phyloP scores from a whole-genome alignment of 2,113 vertebrate species.

The Pontoporia blainvillei region DNA sequence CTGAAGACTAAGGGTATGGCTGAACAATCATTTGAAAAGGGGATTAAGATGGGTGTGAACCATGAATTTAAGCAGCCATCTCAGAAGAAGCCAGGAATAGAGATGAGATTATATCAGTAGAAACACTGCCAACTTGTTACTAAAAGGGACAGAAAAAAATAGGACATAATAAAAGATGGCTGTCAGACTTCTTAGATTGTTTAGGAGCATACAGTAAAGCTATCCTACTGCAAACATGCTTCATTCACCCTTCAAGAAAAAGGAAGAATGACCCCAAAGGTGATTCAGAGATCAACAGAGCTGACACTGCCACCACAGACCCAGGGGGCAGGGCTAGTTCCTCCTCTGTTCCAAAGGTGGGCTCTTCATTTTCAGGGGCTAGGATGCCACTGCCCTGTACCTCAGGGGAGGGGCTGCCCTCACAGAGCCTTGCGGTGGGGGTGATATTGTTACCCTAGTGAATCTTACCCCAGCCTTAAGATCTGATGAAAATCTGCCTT shows the following conservation, averaged over 20 bases:
- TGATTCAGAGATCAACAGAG: background rate
- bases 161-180: background rate
- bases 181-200: background rate
- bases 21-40: background rate
- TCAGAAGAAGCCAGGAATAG: background rate
- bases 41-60: background rate
- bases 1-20: background rate
- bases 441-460: accelerated
- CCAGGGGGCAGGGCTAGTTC: background rate
- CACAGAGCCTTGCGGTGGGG: background rate
- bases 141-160: background rate
- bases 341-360: background rate
- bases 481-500: background rate
- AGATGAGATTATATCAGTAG: background rate
- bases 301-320: background rate
- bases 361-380: background rate
- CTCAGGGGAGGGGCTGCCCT: background rate
- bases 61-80: background rate
- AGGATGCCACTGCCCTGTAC: background rate
- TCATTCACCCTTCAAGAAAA: background rate
- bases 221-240: background rate
- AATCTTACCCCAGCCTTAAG: background rate
- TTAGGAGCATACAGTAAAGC: background rate
- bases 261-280: background rate
- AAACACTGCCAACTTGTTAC: background rate